Evolutionary conservation across 2,888 invertebrate genomes (phyloP).

Genomic region (Prostheceraeus crozeri): DNA sequence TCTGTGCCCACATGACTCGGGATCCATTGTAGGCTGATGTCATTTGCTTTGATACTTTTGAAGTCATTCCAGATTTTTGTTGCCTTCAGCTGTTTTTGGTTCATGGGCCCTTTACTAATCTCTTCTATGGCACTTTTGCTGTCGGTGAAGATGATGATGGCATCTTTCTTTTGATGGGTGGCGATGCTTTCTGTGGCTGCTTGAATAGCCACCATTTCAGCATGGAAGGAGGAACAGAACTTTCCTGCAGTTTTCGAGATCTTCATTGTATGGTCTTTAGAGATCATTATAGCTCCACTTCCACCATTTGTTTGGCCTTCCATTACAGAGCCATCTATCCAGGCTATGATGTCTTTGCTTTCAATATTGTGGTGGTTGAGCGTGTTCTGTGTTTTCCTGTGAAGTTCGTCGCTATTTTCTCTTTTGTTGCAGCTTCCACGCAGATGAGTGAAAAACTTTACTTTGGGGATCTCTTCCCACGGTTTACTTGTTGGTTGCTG

Average conservation of each 20-base stretch:
- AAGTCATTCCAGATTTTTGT: too few relatives aligned
- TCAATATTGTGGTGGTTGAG: neutral
- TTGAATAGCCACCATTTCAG: conserved; percentile 16
- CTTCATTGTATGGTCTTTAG: too few relatives aligned
- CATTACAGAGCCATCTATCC: too few relatives aligned
- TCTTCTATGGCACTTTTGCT: conserved; percentile 7
- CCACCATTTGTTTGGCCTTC: neutral
- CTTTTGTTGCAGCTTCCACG: neutral
- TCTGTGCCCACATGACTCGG: too few relatives aligned
- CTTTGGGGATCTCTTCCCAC: neutral
- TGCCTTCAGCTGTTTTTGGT: too few relatives aligned
- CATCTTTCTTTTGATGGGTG: neutral
- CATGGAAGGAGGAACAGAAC: conserved; percentile 1
- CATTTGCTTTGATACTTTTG: too few relatives aligned
- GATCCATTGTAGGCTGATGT: too few relatives aligned
- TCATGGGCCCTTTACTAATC: conserved; percentile 13
- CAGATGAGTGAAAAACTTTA: neutral
- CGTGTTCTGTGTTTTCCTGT: neutral
- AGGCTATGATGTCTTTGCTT: too few relatives aligned
- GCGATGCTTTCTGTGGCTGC: neutral
- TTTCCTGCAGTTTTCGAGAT: conserved; percentile 18
- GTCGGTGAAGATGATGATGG: conserved; percentile 14
- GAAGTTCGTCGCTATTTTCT: neutral
- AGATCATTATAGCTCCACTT: too few relatives aligned
- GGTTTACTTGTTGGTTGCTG: neutral